Evolutionary conservation across 2,888 invertebrate genomes (phyloP).

Genomic region (Drosophila pseudotakahashii): DNA sequence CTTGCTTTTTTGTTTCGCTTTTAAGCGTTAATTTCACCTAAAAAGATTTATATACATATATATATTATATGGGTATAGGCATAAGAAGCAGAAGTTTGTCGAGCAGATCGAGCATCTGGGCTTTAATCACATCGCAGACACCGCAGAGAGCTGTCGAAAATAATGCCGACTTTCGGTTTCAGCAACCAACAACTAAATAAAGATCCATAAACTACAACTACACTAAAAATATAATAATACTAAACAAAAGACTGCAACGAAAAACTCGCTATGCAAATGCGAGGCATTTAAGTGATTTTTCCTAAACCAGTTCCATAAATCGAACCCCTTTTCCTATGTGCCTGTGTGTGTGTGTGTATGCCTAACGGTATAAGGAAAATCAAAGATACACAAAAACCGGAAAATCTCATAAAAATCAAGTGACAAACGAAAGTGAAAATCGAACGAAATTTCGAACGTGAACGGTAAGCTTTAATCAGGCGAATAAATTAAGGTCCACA

Average conservation of each 20-base stretch:
- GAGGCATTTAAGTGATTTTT: slow-evolving; percentile 46
- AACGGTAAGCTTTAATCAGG: slow-evolving; percentile 28
- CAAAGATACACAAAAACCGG: slow-evolving; percentile 49
- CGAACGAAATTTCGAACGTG: slow-evolving; percentile 7
- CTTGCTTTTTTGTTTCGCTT: slow-evolving; percentile 35
- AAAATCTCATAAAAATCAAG: slow-evolving; percentile 9
- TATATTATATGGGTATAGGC: slow-evolving; percentile 2
- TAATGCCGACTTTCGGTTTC: slow-evolving; percentile 55
- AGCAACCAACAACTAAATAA: neutral
- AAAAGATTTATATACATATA: slow-evolving; percentile 41
- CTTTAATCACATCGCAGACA: slow-evolving; percentile 55
- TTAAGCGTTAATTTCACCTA: slow-evolving; percentile 68
- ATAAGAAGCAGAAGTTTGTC: slow-evolving; percentile 56
- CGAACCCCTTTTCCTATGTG: slow-evolving; percentile 9
- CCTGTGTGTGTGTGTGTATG: neutral
- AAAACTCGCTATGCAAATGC: slow-evolving; percentile 62
- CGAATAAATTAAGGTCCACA: slow-evolving; percentile 10
- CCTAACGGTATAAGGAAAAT: slow-evolving; percentile 64
- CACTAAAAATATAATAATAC: neutral
- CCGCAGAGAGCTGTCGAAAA: slow-evolving; percentile 21
- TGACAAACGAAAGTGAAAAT: slow-evolving; percentile 45
- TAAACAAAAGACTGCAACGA: slow-evolving; percentile 3
- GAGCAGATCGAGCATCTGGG: slow-evolving; percentile 40
- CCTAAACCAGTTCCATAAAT: slow-evolving; percentile 56
- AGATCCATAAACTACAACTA: neutral